phyloP scores from a whole-genome alignment of 2,797 vertebrate genomes.

The Pangasius krempfi region DNA sequence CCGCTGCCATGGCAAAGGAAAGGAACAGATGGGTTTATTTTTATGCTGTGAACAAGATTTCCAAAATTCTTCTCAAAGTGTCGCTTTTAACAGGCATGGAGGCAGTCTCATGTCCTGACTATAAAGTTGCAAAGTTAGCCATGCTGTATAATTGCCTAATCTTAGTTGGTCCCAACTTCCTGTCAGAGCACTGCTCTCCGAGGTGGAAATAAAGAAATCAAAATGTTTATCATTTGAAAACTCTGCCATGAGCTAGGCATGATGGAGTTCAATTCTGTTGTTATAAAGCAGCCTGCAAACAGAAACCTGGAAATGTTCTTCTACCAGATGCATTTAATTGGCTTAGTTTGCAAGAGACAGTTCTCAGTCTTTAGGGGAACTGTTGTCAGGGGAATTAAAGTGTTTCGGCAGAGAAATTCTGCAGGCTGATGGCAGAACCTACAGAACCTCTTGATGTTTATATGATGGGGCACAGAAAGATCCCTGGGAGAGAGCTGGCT shows the following conservation, averaged over 20 bases:
- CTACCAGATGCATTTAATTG: constrained; percentile 51
- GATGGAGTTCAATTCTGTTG: constrained; percentile 47
- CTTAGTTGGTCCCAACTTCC: constrained; percentile 32
- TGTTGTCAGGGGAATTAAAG: constrained; percentile 35
- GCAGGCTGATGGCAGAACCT: constrained; percentile 13
- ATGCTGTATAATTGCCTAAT: constrained; percentile 40
- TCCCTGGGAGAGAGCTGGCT: neutral
- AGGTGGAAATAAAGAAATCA: constrained; percentile 52
- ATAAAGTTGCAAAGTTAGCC: constrained; percentile 36
- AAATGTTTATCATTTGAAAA: constrained; percentile 51
- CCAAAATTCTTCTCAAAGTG: constrained; percentile 30
- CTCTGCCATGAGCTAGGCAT: constrained; percentile 20
- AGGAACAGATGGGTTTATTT: constrained; percentile 51
- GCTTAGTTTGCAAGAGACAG: constrained; percentile 41
- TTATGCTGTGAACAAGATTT: constrained; percentile 43
- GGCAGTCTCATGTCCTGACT: constrained; percentile 68
- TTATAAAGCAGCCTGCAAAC: constrained; percentile 36
- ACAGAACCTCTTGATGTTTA: constrained; percentile 29
- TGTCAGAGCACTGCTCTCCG: constrained; percentile 29
- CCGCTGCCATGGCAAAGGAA: constrained; percentile 51
- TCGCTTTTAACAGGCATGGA: constrained; percentile 68
- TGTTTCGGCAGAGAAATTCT: constrained; percentile 22
- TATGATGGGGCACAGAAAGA: constrained; percentile 7
- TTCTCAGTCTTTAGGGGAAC: constrained; percentile 14
- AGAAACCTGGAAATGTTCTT: constrained; percentile 53